Evolutionary conservation across 2,888 invertebrate genomes (phyloP), one percentile per base, ranked within the genome.

Genomic region (Ectobius pallidus): DNA sequence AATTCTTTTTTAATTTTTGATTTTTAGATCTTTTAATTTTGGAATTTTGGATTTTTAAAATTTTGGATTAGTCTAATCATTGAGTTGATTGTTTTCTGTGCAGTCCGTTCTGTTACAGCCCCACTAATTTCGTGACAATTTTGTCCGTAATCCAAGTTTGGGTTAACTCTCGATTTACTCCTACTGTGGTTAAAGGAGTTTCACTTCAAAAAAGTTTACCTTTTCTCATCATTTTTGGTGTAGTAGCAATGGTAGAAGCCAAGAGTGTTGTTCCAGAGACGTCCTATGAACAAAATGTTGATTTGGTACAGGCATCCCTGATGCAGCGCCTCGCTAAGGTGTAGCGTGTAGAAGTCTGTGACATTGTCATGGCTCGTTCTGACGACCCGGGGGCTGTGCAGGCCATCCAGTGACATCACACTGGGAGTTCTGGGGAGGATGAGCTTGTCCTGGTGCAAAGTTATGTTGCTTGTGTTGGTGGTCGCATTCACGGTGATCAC

Each of bases 211-310:
- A n/a, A n/a, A n/a, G n/a, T 34, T 49, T 77, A 79, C 80, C 79
- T 79, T 70, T 73, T 77, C 73, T 79, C 80, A n/a, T 76, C 77
- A 49, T 77, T 72, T 58, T 75, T 71, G 18, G 78, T 76, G 77
- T 83, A 83, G 20, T 79, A 79, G 71, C 81, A 82, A 20, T 82
- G 77, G 76, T 83, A 83, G 77, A 92, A 85, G 18, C 92, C 92
- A 71, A 86, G 87, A 80, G 90, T 85, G 18, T 84, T 84, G 46
- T 87, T 86, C 1, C 27, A 46, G 71, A 90, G 87, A 3, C 81
- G 80, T 0, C 88, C 91, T 0, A 79, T 80, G 77, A 88, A 93
- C 0, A 83, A 80, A 74, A 92, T 88, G 72, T 84, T 81, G 1
- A 90, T 77, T 0, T 79, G 79, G 78, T 90, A 87, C 0, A 82